phyloP scores from a whole-genome alignment of 1,140 invertebrate genomes.

The Hycleus phaleratus region DNA sequence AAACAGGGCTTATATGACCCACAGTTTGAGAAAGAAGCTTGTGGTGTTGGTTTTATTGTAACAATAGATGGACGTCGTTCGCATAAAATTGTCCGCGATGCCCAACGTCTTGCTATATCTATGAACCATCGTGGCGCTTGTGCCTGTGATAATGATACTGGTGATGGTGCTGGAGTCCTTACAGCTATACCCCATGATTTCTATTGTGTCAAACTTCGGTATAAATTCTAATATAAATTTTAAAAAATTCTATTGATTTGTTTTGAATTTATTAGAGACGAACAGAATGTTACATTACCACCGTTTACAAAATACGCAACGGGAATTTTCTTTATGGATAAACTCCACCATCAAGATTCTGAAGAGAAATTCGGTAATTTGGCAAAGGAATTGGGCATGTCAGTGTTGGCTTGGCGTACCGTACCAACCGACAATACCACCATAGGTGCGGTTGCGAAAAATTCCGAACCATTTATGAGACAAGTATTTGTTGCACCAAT shows the following conservation, averaged over 20 bases:
- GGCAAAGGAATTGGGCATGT: conserved; percentile 70
- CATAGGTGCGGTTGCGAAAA: conserved; percentile 85
- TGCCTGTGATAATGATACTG: conserved; percentile 97
- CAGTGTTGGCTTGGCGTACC: conserved; percentile 84
- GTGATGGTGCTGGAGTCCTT: conserved; percentile 95
- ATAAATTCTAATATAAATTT: too few relatives aligned
- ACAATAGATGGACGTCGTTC: conserved; percentile 90
- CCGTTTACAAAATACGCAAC: conserved; percentile 86
- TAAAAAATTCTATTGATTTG: too few relatives aligned
- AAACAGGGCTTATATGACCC: conserved; percentile 86
- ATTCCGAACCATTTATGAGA: conserved; percentile 90
- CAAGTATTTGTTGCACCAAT: conserved; percentile 47
- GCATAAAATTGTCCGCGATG: conserved; percentile 94
- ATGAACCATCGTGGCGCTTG: conserved; percentile 99
- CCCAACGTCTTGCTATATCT: conserved; percentile 82
- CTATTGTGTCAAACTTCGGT: conserved; percentile 78
- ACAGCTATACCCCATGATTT: conserved; percentile 93
- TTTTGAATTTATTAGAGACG: conserved; percentile 49
- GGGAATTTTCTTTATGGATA: conserved; percentile 90
- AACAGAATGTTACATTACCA: conserved; percentile 74
- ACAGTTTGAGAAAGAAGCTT: conserved; percentile 87
- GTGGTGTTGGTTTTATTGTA: conserved; percentile 97
- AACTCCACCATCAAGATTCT: conserved; percentile 68
- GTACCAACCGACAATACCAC: conserved; percentile 78
- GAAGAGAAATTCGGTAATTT: conserved; percentile 76